Evolutionary conservation across 2,888 invertebrate genomes (phyloP).

Genomic region (Thymelicus sylvestris): DNA sequence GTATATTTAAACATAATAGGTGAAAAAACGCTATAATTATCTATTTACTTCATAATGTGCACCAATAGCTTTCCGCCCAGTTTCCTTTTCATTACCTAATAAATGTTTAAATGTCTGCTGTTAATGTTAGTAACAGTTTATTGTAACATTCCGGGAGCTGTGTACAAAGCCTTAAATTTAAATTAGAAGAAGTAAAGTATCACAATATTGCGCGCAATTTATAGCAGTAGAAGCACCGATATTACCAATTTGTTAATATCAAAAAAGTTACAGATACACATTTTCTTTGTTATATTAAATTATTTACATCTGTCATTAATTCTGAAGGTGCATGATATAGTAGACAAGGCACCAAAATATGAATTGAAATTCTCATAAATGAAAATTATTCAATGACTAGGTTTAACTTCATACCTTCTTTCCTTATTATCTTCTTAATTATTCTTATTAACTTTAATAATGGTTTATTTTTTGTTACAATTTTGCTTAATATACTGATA

Average conservation of each 20-base stretch:
- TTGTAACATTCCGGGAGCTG: constrained; percentile 84
- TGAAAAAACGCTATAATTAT: background rate
- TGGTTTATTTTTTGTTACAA: constrained; percentile 52
- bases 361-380: constrained; percentile 31
- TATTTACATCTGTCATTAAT: constrained; percentile 65
- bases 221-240: constrained; percentile 71
- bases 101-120: constrained; percentile 53
- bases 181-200: constrained; percentile 68
- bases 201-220: constrained; percentile 73
- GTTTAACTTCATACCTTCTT: constrained; percentile 45
- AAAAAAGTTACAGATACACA: constrained; percentile 55
- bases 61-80: constrained; percentile 47
- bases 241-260: constrained; percentile 60
- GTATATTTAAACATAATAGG: constrained; percentile 23
- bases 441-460: constrained; percentile 20
- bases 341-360: constrained; percentile 30
- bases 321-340: constrained; percentile 16
- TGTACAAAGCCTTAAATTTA: constrained; percentile 80
- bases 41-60: constrained; percentile 44
- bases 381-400: constrained; percentile 71
- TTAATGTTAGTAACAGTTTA: constrained; percentile 80
- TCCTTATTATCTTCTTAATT: constrained; percentile 15
- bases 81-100: constrained; percentile 40
- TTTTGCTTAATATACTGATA: constrained; percentile 80
- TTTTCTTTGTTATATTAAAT: constrained; percentile 58